Conservation (phyloP, 2,888 invertebrate genomes). For the Sinohyriopsis cumingii region DNA sequence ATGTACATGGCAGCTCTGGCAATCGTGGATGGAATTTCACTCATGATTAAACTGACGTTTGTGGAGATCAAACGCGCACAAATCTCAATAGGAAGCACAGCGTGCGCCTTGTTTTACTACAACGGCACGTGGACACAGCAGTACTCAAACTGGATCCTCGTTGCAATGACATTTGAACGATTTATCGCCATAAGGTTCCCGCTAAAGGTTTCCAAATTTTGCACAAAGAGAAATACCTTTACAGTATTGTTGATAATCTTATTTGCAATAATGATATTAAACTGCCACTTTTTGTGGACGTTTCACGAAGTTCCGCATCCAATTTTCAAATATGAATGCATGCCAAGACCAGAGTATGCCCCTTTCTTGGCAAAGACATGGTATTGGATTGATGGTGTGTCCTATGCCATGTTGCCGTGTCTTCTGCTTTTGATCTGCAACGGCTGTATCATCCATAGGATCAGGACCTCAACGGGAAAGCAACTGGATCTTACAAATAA, state of each 20-base stretch:
- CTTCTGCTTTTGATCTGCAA: constrained; percentile 51
- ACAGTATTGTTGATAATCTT: constrained; percentile 30
- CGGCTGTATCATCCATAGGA: constrained; percentile 49
- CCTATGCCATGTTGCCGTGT: constrained; percentile 54
- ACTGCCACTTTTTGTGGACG: constrained; percentile 45
- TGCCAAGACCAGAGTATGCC: constrained; percentile 27
- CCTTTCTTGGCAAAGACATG: constrained; percentile 43
- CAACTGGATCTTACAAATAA: constrained; percentile 40
- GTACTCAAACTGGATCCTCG: constrained; percentile 63
- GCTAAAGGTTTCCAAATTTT: constrained; percentile 48
- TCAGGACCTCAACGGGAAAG: constrained; percentile 34
- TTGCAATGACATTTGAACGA: constrained; percentile 61
- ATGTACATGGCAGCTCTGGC: constrained; percentile 56
- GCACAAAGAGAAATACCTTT: constrained; percentile 41
- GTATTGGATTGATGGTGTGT: constrained; percentile 59
- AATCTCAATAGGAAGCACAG: constrained; percentile 36
- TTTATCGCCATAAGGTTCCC: constrained; percentile 65
- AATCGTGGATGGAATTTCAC: constrained; percentile 50
- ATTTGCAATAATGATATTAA: constrained; percentile 38
- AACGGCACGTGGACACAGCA: constrained; percentile 51
- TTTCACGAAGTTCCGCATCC: constrained; percentile 29
- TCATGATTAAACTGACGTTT: constrained; percentile 47
- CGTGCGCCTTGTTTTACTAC: constrained; percentile 53
- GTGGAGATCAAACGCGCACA: constrained; percentile 43
- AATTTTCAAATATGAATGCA: constrained; percentile 28